Percentiles rank a stretch among this genome's conserved stretches.
Evolutionary conservation across 2,888 invertebrate genomes (phyloP).

Genomic region (Sesia bembeciformis): DNA sequence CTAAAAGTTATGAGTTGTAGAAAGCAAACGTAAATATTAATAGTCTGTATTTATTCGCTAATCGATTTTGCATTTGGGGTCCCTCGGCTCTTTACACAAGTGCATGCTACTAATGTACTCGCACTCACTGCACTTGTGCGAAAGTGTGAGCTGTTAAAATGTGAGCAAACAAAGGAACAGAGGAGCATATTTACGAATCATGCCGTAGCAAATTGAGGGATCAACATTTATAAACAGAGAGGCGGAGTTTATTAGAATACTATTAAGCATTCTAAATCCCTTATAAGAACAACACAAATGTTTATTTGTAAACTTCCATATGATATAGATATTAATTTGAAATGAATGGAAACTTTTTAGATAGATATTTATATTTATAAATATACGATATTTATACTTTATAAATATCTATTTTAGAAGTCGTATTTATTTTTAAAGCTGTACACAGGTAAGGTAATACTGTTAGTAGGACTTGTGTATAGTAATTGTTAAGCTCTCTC

Average conservation of each 20-base stretch:
- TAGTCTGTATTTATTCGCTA: no score
- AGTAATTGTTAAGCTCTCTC: no score
- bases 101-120: not conserved
- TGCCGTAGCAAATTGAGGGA: constrained; percentile 61
- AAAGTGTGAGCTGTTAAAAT: constrained; percentile 13
- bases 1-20: no score
- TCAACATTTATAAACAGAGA: constrained; percentile 40
- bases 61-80: not conserved
- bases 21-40: no score
- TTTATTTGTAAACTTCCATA: not conserved
- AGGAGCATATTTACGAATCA: constrained; percentile 49
- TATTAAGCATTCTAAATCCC: constrained; percentile 44
- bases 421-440: no score
- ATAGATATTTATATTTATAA: no score
- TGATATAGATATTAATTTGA: not conserved
- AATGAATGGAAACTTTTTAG: not conserved
- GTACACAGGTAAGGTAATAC: no score
- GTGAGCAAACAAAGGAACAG: constrained; percentile 44
- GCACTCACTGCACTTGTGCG: not conserved
- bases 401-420: no score
- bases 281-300: not conserved
- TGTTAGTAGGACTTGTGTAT: no score
- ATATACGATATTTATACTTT: no score
- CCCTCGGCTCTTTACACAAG: not conserved
- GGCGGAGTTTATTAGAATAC: constrained; percentile 54